These are phyloP conservation scores for Chelonus insularis DNA, from an alignment of 1,140 invertebrate genomes.

Conservation along the genomic window DNA sequence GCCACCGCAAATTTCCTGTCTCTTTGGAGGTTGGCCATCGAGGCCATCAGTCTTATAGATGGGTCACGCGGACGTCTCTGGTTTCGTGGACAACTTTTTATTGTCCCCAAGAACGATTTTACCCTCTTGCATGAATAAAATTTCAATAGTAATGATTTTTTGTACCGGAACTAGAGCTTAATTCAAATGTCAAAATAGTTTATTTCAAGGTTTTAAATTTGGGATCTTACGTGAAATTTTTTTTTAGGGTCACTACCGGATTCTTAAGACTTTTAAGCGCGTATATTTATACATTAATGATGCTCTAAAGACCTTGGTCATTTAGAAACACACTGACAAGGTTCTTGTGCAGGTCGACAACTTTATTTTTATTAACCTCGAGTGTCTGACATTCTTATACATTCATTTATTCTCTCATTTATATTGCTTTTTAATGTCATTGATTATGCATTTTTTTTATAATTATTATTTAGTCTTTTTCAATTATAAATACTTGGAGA, in stretches of 20 bases:
- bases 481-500: neutral
- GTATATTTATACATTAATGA: neutral
- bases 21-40: conserved; percentile 5
- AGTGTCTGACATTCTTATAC: neutral
- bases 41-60: neutral
- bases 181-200: neutral
- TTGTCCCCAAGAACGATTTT: neutral
- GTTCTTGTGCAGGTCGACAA: conserved; percentile 1
- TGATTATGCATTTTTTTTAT: too few relatives aligned
- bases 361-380: conserved; percentile 8
- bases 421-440: neutral
- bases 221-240: too few relatives aligned
- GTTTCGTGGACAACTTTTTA: conserved; percentile 12
- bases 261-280: neutral
- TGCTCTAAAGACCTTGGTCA: neutral
- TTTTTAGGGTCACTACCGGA: conserved; percentile 17
- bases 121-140: neutral
- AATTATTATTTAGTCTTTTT: too few relatives aligned
- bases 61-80: conserved; percentile 13
- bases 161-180: neutral
- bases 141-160: neutral
- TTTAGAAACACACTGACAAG: neutral
- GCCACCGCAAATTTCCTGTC: conserved; percentile 26
- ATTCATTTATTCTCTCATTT: neutral
- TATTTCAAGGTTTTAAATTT: too few relatives aligned